Base-by-base conservation (phyloP, 2,888 invertebrate genomes). In the Ormyrus labotus region DNA sequence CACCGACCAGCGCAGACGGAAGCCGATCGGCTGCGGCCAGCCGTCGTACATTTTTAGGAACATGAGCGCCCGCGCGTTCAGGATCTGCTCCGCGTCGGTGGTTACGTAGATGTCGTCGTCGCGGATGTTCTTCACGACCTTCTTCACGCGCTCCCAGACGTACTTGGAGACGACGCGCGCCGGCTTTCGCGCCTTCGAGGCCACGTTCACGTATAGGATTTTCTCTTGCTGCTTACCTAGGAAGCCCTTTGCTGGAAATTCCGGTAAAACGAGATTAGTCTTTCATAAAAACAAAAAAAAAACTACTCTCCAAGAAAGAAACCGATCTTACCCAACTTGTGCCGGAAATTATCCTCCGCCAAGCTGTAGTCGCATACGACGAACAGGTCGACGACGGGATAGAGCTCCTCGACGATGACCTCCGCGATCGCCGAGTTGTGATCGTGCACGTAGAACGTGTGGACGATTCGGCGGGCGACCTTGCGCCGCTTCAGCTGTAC, bases 41-140 rank as follows among this genome's bases (percentile, higher is more conserved):
- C 93, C 93, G 83, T 94, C 92, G 88, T 95, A 95, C 77, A 93
- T 92, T 89, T 94, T 95, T 57, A 95, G 91, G 90, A 94, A 95
- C 86, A 93, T 92, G 47, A 95, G 87, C n/a, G 94, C 93, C 79
- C 93, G 91, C 48, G 92, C 91, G 80, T 93, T 93, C 13, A 94
- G 92, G 80, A 95, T 92, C 84, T 94, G 93, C 85, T 93, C 93
- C 19, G 92, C 90, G 83, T 93, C 92, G 68, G 92, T 93, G 60
- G 92, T 92, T 77, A 95, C 90, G 80, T 94, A 91, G 76, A 94
- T 90, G 89, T 94, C 94, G 79, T 93, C 93, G 63, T 92, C 90
- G 80, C 89, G 87, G 76, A 93, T 85, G 85, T 92, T 92, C 70
- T 86, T 88, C 80, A 93, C 87, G 48, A 89, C 86, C 71, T 86